These are phyloP conservation scores for Sarcophaga caerulescens DNA, from an alignment of 2,888 invertebrate species.

Conservation along the genomic window DNA sequence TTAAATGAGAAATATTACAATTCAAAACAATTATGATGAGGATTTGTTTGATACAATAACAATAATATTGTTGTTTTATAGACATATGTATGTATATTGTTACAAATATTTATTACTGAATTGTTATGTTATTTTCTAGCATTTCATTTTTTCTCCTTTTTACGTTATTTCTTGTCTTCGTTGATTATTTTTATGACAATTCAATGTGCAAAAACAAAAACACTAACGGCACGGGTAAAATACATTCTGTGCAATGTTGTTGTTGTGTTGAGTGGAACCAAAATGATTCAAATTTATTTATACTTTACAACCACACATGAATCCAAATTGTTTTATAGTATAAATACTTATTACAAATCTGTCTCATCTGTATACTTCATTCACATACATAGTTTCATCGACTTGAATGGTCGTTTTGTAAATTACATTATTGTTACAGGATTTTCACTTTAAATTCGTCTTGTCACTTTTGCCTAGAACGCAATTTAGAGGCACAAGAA, in stretches of 20 bases:
- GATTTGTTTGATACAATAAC: neutral
- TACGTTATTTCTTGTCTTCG: neutral
- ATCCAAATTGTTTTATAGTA: no score
- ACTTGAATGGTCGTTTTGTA: neutral
- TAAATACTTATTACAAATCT: no score
- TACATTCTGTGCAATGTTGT: no score
- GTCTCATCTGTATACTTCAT: no score
- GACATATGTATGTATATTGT: no score
- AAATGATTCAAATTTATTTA: no score
- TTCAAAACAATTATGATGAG: neutral
- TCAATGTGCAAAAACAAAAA: neutral
- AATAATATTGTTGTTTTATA: neutral
- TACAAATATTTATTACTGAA: neutral
- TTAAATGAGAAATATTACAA: neutral
- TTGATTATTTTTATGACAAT: slow-evolving; percentile 2
- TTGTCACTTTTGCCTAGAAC: slow-evolving; percentile 15
- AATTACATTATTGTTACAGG: neutral
- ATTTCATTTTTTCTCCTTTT: neutral
- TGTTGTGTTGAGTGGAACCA: no score
- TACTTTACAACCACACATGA: no score
- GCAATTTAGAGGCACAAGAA: slow-evolving; percentile 28
- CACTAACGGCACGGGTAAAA: neutral
- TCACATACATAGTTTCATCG: neutral
- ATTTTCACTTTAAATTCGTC: neutral
- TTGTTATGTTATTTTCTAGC: neutral